Percentiles rank a stretch among this genome's conserved stretches.
phyloP scores from a whole-genome alignment of 2,113 vertebrate species.

The Orycteropus afer region DNA sequence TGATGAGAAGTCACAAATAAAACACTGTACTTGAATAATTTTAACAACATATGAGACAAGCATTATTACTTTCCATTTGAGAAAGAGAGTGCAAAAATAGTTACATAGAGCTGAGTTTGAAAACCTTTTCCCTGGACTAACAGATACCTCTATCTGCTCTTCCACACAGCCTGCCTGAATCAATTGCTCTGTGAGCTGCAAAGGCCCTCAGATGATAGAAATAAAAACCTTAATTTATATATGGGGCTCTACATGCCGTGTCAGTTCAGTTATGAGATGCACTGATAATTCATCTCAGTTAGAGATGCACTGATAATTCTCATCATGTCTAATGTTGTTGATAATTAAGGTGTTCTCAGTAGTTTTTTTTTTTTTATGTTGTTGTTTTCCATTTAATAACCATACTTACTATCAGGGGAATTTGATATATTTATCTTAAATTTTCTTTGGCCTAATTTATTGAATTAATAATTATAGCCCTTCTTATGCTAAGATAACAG shows the following conservation, averaged over 20 bases:
- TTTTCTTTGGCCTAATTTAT: background rate
- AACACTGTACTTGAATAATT: background rate
- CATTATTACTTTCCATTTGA: background rate
- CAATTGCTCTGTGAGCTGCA: background rate
- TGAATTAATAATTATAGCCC: background rate
- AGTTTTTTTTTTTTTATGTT: background rate
- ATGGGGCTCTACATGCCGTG: background rate
- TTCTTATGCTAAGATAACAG: background rate
- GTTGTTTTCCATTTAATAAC: constrained; percentile 21
- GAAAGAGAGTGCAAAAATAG: background rate
- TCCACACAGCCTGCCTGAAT: background rate
- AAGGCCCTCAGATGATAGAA: background rate
- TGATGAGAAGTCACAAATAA: background rate
- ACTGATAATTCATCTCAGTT: background rate
- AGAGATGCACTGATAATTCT: too few species aligned
- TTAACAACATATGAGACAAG: background rate
- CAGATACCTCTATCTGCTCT: background rate
- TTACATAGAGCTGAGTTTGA: background rate
- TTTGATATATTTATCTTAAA: background rate
- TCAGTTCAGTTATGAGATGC: background rate
- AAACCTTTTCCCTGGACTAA: background rate
- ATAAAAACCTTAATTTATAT: background rate
- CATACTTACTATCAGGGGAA: background rate
- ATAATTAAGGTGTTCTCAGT: background rate
- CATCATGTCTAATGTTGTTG: background rate